Base-by-base conservation (phyloP, 2,797 vertebrate genomes). In the Hoplostethus atlanticus region DNA sequence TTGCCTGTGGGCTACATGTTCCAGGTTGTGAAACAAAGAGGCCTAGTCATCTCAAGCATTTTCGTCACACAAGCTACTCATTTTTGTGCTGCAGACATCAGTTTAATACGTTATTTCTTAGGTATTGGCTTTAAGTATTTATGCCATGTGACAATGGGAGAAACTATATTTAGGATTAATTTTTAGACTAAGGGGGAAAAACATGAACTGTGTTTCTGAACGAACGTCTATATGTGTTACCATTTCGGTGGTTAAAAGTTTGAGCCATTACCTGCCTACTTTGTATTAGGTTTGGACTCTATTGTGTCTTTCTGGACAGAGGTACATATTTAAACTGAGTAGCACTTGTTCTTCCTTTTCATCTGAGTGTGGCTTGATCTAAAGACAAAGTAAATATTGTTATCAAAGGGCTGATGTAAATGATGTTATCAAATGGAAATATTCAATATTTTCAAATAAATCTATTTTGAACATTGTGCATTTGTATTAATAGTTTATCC, bases 371-470 rank as follows among this genome's bases (percentile, higher is more conserved):
- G 63, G 40, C 30, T 58, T 40, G 12, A 46, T 60, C 2, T 17
- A 5, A 6, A 60, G 3, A 40, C 42, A 68, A 57, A 38, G 68
- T 46, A 53, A 59, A 38, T 34, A n/a, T 30, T 34, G 8, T 5
- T 31, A 73, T 47, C 60, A 44, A 87, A 77, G 48, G 62, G 71
- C 58, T 73, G 7, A 62, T 85, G 81, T 84, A 86, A 67, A 85
- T 71, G 4, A 85, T 71, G 4, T 31, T 21, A 9, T 17, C n/a
- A 38, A 5, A 54, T 16, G 38, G n/a, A 5, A 76, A 62, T 70
- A 47, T 71, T 71, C 6, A 68, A 64, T 81, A 72, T 88, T 90
- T 91, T 85, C 42, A 76, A 90, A 90, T 90, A 90, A 90, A 91
- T 80, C 3, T 82, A 76, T 87, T 88, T 91, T 85, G 64, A 71